phyloP scores from a whole-genome alignment of 23 tunicate genomes.

The Phallusia fumigata region DNA sequence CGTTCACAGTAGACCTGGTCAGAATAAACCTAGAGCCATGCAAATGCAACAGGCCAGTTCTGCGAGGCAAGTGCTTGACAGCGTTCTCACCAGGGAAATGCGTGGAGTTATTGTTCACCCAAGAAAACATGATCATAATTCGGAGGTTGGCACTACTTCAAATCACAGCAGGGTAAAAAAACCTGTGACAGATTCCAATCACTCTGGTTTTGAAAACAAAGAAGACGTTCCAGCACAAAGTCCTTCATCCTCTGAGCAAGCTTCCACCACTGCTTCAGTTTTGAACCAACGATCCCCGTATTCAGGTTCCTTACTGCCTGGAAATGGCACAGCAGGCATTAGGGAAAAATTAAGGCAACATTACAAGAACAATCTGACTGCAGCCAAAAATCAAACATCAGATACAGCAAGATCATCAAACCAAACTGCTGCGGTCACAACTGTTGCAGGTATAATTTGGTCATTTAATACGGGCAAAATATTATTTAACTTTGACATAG shows the following conservation, averaged over 20 bases:
- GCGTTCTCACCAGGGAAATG: constrained; percentile 61
- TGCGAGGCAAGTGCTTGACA: constrained; percentile 59
- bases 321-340: constrained; percentile 26
- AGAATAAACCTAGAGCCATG: constrained; percentile 31
- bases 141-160: neutral
- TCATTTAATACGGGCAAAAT: too few relatives aligned
- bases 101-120: constrained; percentile 5
- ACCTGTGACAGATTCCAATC: neutral
- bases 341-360: constrained; percentile 71
- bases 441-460: too few relatives aligned
- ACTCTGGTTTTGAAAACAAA: neutral
- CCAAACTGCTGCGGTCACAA: too few relatives aligned
- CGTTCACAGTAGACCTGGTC: constrained; percentile 23
- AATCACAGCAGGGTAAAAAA: too few relatives aligned
- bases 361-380: constrained; percentile 34
- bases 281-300: neutral
- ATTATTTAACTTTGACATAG: too few relatives aligned
- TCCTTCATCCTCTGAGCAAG: neutral
- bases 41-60: constrained; percentile 61
- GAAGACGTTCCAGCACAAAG: neutral
- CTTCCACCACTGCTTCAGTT: neutral
- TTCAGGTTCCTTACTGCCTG: neutral
- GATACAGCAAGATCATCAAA: neutral
- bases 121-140: neutral
- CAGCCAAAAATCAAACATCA: neutral